Conservation (phyloP, 2,888 invertebrate species). For the Didymodactylos carnosus region DNA sequence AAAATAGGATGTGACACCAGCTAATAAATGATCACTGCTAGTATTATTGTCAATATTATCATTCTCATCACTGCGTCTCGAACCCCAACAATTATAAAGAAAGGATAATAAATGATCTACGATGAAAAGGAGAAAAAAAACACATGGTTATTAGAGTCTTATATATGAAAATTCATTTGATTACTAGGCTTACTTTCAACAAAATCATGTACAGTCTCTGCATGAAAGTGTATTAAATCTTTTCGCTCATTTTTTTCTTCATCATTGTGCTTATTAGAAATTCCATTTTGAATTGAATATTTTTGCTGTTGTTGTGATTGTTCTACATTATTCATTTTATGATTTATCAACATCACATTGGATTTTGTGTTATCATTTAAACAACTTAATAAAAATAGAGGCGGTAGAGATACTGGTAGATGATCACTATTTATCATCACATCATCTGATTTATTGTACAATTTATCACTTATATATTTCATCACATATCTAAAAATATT, state of each 20-base stretch:
- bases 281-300: too few species aligned
- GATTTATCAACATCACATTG: too few species aligned
- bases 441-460: neutral
- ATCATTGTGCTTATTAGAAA: too few species aligned
- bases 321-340: too few species aligned
- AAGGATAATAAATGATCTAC: neutral
- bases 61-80: neutral
- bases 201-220: neutral
- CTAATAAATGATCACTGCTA: neutral
- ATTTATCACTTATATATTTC: neutral
- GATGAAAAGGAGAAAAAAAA: neutral
- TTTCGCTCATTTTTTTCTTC: neutral
- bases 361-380: neutral
- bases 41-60: neutral
- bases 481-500: neutral
- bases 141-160: neutral
- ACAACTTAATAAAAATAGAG: neutral
- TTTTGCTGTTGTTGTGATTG: too few species aligned
- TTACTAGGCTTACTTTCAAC: neutral
- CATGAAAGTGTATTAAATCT: neutral
- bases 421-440: neutral
- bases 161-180: too few species aligned
- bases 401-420: neutral
- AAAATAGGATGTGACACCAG: neutral
- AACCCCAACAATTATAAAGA: neutral